A percentile compares a stretch with the other conserved stretches of the same genome.
phyloP scores from a whole-genome alignment of 2,797 vertebrate species.

The Acomys russatus region DNA sequence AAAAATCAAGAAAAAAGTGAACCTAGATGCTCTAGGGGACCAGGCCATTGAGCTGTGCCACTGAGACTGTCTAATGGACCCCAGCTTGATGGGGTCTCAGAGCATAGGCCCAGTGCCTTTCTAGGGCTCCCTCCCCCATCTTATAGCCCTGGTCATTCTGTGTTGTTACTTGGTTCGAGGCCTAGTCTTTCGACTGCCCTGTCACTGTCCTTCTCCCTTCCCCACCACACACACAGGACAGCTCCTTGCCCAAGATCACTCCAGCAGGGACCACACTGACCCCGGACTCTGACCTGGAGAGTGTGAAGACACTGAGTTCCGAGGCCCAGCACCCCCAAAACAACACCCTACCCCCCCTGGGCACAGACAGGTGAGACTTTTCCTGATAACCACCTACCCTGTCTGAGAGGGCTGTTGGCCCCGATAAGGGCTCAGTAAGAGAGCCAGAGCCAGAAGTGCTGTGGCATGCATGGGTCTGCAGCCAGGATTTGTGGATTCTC shows the following conservation, averaged over 20 bases:
- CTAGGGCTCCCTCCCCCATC: too few species aligned
- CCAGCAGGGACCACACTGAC: constrained; percentile 89
- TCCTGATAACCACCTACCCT: neutral
- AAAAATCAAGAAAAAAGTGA: neutral
- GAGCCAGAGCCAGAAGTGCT: accelerated
- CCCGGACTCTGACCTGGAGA: constrained; percentile 93
- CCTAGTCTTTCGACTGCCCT: neutral
- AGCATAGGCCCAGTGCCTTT: neutral
- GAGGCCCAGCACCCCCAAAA: constrained; percentile 87
- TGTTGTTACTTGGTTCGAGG: neutral
- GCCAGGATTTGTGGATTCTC: neutral
- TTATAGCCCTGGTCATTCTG: too few species aligned
- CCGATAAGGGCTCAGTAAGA: neutral
- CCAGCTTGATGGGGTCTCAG: neutral
- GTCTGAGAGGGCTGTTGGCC: neutral
- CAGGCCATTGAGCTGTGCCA: neutral
- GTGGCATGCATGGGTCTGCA: neutral
- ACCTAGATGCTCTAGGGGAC: neutral
- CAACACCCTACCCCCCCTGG: constrained; percentile 92
- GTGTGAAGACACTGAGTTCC: constrained; percentile 87
- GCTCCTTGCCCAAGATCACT: constrained; percentile 91
- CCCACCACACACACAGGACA: constrained; percentile 87
- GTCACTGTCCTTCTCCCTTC: neutral
- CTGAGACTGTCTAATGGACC: neutral
- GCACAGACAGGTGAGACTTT: constrained; percentile 87